Evolutionary conservation across 2,797 vertebrate species (phyloP).

Genomic region (Falco novaeseelandiae): DNA sequence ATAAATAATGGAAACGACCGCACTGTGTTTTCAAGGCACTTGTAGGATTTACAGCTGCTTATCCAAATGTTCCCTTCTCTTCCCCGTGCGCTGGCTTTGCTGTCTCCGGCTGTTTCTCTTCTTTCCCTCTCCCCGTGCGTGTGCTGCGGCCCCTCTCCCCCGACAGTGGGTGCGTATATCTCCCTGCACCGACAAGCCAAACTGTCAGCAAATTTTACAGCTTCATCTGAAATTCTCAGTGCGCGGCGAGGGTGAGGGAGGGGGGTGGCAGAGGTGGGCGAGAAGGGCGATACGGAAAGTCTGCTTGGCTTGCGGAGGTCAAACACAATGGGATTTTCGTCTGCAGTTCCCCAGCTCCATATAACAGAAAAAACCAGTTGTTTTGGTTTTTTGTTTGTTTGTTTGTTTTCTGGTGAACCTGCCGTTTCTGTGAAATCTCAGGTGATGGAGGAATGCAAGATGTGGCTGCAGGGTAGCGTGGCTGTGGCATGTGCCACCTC

Average conservation of each 20-base stretch:
- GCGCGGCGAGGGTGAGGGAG: not conserved
- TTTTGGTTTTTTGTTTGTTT: too few relatives aligned
- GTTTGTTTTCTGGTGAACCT: accelerated
- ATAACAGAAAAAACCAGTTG: not conserved
- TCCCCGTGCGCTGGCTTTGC: not conserved
- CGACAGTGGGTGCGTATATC: not conserved
- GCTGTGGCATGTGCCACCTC: accelerated
- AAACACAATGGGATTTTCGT: not conserved
- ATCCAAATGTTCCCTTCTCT: not conserved
- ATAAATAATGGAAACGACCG: slow-evolving; percentile 26
- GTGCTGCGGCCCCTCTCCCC: not conserved
- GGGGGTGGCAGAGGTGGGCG: not conserved
- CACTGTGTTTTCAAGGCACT: slow-evolving; percentile 9
- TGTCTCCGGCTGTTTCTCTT: not conserved
- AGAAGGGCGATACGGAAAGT: not conserved
- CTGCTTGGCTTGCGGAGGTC: not conserved
- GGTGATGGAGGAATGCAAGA: accelerated
- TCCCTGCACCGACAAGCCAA: not conserved
- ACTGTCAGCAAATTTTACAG: not conserved
- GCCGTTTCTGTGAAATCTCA: accelerated
- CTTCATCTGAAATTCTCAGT: not conserved
- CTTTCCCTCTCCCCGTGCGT: accelerated
- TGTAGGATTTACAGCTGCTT: slow-evolving; percentile 45
- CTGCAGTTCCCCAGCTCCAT: not conserved
- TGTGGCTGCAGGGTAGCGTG: accelerated